Conservation (phyloP, 1,140 invertebrate genomes). For the Drosophila ironensis region DNA sequence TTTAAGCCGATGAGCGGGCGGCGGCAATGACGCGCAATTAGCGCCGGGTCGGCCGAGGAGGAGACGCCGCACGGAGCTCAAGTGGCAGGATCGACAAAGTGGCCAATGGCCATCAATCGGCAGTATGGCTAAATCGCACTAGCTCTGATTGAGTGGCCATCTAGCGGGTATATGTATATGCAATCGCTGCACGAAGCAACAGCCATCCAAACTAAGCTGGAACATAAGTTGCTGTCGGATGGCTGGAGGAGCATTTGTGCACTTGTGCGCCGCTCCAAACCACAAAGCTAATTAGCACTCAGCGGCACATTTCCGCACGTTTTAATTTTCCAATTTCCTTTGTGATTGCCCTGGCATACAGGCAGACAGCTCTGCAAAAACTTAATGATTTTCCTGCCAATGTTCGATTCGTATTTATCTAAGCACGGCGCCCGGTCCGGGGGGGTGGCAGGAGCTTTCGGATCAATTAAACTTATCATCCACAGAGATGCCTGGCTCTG, state of each 20-base stretch:
- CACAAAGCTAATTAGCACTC: conserved; percentile 74
- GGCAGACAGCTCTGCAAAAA: conserved; percentile 39
- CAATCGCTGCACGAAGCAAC: not conserved
- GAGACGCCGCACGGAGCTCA: not conserved
- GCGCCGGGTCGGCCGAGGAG: not conserved
- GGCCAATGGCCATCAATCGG: conserved; percentile 6
- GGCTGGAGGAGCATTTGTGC: conserved; percentile 29
- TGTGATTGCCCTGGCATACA: conserved; percentile 31
- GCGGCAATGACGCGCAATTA: conserved; percentile 43
- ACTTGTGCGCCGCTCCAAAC: conserved; percentile 27
- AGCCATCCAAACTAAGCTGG: not conserved
- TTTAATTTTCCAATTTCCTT: conserved; percentile 70
- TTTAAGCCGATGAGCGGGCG: conserved; percentile 42
- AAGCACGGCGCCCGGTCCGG: not conserved
- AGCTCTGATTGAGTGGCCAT: conserved; percentile 31
- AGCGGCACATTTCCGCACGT: conserved; percentile 67
- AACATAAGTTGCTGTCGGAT: conserved; percentile 14
- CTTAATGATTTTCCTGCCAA: conserved; percentile 55
- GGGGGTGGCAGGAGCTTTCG: not conserved
- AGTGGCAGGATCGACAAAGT: not conserved
- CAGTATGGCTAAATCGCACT: not conserved
- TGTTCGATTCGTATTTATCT: conserved; percentile 66
- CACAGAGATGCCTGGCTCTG: conserved; percentile 22
- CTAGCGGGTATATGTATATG: not conserved
- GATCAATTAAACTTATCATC: conserved; percentile 73